phyloP scores from a whole-genome alignment of 2,113 vertebrate species.

The Athene noctua region DNA sequence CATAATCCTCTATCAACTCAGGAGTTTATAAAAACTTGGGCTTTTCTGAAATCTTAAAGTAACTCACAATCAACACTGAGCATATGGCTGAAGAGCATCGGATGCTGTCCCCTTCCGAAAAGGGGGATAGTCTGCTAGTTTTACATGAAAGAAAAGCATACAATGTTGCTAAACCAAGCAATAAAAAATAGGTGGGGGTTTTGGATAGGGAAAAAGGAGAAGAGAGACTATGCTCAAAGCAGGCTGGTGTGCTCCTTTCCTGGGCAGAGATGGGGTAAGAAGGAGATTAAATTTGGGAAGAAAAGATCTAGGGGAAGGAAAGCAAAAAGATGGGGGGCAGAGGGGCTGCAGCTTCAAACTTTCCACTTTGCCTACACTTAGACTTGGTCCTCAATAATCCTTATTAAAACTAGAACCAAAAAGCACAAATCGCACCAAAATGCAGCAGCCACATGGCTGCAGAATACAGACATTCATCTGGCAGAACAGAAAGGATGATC shows the following conservation, averaged over 20 bases:
- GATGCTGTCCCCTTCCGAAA: not conserved
- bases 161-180: not conserved
- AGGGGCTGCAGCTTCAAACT: not conserved
- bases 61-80: not conserved
- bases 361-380: not conserved
- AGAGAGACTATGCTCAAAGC: not conserved
- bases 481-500: not conserved
- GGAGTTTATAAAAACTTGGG: not conserved
- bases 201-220: too few species aligned
- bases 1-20: not conserved
- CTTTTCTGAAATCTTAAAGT: not conserved
- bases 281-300: not conserved
- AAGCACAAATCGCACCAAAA: not conserved
- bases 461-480: not conserved
- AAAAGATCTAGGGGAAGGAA: accelerated
- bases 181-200: not conserved
- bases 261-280: not conserved
- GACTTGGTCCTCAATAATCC: not conserved
- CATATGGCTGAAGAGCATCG: accelerated
- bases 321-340: not conserved
- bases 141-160: not conserved
- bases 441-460: not conserved
- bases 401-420: not conserved
- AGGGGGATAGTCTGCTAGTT: not conserved
- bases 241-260: not conserved